A percentile compares a stretch with the other conserved stretches of the same genome.
phyloP scores from a whole-genome alignment of 92 coral and sea anemone genomes.

The Isaurus tuberculatus region DNA sequence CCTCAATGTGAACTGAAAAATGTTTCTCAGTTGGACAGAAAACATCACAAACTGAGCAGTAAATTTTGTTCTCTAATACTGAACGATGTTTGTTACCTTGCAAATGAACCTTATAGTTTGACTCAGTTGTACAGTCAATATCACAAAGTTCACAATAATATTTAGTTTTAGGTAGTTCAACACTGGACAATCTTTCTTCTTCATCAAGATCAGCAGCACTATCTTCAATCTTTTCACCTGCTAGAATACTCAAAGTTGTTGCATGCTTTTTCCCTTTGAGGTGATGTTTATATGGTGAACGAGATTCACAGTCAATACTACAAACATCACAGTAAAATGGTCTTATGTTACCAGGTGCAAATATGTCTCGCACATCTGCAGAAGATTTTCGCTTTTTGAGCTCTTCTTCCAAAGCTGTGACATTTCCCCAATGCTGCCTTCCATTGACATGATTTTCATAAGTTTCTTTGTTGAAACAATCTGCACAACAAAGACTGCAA shows the following conservation, averaged over 20 bases:
- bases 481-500: slow-evolving; percentile 48
- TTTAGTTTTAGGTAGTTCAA: slow-evolving; percentile 55
- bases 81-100: slow-evolving; percentile 51
- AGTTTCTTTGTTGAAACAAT: slow-evolving; percentile 33
- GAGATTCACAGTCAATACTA: slow-evolving; percentile 52
- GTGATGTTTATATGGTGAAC: slow-evolving; percentile 43
- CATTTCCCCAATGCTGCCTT: slow-evolving; percentile 42
- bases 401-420: slow-evolving; percentile 40
- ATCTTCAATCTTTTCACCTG: slow-evolving; percentile 53
- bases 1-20: slow-evolving; percentile 15
- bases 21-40: slow-evolving; percentile 40
- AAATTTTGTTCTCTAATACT: slow-evolving; percentile 20
- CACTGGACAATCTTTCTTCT: slow-evolving; percentile 30
- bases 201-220: slow-evolving; percentile 24
- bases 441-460: slow-evolving; percentile 32
- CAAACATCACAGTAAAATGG: slow-evolving; percentile 65
- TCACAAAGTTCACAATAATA: slow-evolving; percentile 61
- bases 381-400: slow-evolving; percentile 27
- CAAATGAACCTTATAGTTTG: slow-evolving; percentile 58
- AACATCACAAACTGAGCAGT: slow-evolving; percentile 36
- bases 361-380: slow-evolving; percentile 29
- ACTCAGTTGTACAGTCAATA: slow-evolving; percentile 52
- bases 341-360: slow-evolving; percentile 27
- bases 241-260: slow-evolving; percentile 13
- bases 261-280: slow-evolving; percentile 54